phyloP scores from a whole-genome alignment of 1,140 invertebrate genomes.

The Drosophila suzukii region DNA sequence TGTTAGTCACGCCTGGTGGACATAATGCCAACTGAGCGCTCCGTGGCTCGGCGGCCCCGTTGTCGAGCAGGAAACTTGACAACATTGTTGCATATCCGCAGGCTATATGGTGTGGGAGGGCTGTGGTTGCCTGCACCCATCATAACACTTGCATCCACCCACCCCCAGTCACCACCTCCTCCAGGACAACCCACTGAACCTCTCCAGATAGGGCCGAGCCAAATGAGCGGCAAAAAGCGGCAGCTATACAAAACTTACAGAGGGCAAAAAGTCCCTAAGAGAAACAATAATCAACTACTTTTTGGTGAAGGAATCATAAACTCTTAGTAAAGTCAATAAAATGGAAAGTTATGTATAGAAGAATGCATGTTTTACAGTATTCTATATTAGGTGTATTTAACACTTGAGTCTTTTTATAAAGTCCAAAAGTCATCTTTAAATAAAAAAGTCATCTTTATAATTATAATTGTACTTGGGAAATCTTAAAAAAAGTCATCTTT shows the following conservation, averaged over 20 bases:
- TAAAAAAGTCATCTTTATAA: too few species aligned
- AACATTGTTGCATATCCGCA: slow-evolving; percentile 78
- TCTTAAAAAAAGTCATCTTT: too few species aligned
- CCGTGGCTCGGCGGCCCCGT: slow-evolving; percentile 11
- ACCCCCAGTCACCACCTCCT: slow-evolving; percentile 1
- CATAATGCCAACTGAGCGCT: slow-evolving; percentile 62
- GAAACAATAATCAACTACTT: not conserved
- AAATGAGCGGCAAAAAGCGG: slow-evolving; percentile 41
- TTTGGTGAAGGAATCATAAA: not conserved
- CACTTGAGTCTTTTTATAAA: too few species aligned
- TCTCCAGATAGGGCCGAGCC: slow-evolving; percentile 2
- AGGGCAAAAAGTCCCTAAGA: slow-evolving; percentile 14
- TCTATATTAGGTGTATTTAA: too few species aligned
- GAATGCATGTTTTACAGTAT: too few species aligned
- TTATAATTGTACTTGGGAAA: too few species aligned
- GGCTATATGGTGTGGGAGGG: slow-evolving; percentile 39
- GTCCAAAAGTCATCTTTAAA: too few species aligned
- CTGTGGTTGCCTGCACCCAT: slow-evolving; percentile 44
- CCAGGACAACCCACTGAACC: slow-evolving; percentile 1
- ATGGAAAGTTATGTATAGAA: not conserved
- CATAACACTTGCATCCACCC: slow-evolving; percentile 26
- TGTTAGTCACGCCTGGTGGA: slow-evolving; percentile 77
- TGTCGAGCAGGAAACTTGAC: slow-evolving; percentile 58
- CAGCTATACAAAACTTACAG: slow-evolving; percentile 13
- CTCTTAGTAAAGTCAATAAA: not conserved